Percentiles rank a stretch among this genome's conserved stretches.
phyloP scores from a whole-genome alignment of 2,113 vertebrate species.

The Mesitornis unicolor region DNA sequence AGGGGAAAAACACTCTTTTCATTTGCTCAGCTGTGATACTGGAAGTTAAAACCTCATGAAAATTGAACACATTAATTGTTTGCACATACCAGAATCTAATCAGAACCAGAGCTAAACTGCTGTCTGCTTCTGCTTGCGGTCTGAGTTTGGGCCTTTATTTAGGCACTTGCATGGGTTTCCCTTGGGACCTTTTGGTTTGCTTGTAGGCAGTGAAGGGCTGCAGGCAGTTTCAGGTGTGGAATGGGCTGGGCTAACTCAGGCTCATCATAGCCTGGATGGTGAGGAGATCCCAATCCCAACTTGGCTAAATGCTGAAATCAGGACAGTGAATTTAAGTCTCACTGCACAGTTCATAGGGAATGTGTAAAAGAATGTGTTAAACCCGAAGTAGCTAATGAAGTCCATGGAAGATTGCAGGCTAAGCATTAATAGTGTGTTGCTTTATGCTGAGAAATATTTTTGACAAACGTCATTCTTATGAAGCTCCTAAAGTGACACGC shows the following conservation, averaged over 20 bases:
- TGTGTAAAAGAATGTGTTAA: not conserved
- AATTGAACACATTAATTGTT: not conserved
- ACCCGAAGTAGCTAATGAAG: not conserved
- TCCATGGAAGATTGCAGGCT: not conserved
- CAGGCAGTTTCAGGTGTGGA: rapidly evolving
- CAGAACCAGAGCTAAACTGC: not conserved
- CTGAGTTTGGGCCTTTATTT: not conserved
- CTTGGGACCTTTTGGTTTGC: not conserved
- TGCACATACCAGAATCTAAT: not conserved
- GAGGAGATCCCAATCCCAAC: not conserved
- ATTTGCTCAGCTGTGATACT: not conserved
- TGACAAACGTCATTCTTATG: not conserved
- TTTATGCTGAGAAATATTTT: not conserved
- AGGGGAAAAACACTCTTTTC: not conserved
- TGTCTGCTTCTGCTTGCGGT: not conserved
- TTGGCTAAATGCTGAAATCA: not conserved
- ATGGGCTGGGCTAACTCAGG: not conserved
- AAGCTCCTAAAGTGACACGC: not conserved
- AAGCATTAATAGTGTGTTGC: not conserved
- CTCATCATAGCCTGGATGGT: too few species aligned
- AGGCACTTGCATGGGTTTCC: not conserved
- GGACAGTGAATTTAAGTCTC: not conserved
- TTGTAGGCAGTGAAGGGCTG: not conserved
- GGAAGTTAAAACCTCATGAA: not conserved
- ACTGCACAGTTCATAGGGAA: not conserved